Conservation (phyloP, 2,113 vertebrate genomes). For the Enhydra lutris region DNA sequence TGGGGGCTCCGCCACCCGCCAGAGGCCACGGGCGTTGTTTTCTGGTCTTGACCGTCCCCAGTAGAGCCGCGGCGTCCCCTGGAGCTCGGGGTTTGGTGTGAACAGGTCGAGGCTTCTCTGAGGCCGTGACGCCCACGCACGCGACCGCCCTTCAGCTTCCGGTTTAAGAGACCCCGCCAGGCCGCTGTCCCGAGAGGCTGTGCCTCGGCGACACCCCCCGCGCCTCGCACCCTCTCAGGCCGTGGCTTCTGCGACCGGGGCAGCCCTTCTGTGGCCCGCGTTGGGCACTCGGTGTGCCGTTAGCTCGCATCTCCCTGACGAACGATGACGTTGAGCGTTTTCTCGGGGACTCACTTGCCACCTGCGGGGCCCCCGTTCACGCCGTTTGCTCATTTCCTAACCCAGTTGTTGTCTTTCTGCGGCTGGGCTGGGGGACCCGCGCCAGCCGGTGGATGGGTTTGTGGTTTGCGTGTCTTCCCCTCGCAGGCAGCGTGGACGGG, state of each 20-base stretch:
- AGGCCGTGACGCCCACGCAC: not conserved
- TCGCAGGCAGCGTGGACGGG: rapidly evolving
- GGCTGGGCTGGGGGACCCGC: not conserved
- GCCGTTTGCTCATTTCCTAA: not conserved
- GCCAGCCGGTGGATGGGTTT: not conserved
- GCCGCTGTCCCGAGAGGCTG: not conserved
- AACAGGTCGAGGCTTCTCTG: not conserved
- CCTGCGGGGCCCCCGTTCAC: not conserved
- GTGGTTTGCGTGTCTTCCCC: not conserved
- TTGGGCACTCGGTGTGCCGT: rapidly evolving
- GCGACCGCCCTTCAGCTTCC: no score
- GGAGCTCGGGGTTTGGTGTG: not conserved
- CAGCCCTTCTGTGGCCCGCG: not conserved
- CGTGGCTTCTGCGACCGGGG: not conserved
- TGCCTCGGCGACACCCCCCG: no score
- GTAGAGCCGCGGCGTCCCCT: rapidly evolving
- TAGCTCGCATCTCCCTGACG: not conserved
- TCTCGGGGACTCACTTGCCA: rapidly evolving
- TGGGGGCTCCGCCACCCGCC: not conserved
- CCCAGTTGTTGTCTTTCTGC: no score
- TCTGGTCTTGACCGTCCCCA: rapidly evolving
- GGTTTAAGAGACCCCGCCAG: not conserved
- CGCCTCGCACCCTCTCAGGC: not conserved
- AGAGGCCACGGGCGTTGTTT: not conserved
- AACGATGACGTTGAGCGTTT: rapidly evolving